Conservation (phyloP, 2,888 invertebrate genomes). For the Osedax frankpressi region DNA sequence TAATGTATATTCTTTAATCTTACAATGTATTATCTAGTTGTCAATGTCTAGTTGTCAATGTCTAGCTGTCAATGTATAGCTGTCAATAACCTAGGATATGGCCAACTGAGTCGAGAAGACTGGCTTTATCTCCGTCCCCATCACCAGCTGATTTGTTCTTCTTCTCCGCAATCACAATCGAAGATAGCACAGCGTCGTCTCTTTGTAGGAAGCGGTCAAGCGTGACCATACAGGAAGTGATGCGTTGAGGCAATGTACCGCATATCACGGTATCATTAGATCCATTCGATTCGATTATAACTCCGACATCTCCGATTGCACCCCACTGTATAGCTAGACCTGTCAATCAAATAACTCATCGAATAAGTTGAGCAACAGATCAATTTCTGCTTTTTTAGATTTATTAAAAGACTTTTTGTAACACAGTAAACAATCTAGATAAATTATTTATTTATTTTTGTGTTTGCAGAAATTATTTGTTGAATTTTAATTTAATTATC, state of each 20-base stretch:
- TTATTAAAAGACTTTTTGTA: no score
- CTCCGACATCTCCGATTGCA: slow-evolving; percentile 90
- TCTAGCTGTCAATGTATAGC: no score
- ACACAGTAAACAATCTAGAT: no score
- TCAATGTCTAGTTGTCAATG: no score
- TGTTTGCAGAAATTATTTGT: no score
- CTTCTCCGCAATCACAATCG: slow-evolving; percentile 75
- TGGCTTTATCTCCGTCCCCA: slow-evolving; percentile 50
- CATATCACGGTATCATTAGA: slow-evolving; percentile 79
- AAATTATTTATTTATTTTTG: no score
- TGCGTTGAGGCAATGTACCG: slow-evolving; percentile 87
- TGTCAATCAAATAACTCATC: no score
- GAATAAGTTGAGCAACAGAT: no score
- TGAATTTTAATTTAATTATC: no score
- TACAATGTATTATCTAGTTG: no score
- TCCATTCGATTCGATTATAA: slow-evolving; percentile 74
- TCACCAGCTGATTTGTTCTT: slow-evolving; percentile 52
- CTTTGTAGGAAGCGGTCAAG: slow-evolving; percentile 81
- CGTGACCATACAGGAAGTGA: slow-evolving; percentile 76
- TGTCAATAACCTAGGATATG: slow-evolving; percentile 65
- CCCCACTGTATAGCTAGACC: slow-evolving; percentile 89
- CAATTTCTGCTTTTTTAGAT: no score
- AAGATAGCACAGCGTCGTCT: slow-evolving; percentile 49
- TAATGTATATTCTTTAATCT: no score
- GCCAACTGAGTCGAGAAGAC: slow-evolving; percentile 65